Evolutionary conservation across 2,888 invertebrate species (phyloP), one percentile per base, ranked within the genome.

Genomic region (Alloplasta piceator): DNA sequence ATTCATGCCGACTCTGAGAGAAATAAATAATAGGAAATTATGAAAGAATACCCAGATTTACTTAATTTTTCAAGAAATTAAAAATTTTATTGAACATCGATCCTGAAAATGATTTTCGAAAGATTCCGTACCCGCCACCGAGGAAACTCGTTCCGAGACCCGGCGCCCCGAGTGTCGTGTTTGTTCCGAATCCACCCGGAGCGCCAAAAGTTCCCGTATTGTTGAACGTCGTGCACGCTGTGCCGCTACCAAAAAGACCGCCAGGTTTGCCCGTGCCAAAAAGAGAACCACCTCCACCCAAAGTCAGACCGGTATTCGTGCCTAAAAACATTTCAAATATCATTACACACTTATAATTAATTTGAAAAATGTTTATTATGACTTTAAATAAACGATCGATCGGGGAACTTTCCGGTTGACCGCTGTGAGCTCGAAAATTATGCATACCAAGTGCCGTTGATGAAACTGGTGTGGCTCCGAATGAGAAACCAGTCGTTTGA

Each of bases 191-290:
- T 12, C 86, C 89, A 41, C 93, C 92, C 6, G 93, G 85, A 60
- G 93, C 92, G 70, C 91, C 90, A 68, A 92, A 92, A 26, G 89
- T 85, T 6, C 91, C 89, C 9, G 91, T 90, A 0, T 89, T 92
- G 26, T 93, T 94, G 84, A 94, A 94, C 0, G 93, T 88, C 3
- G 91, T 89, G 4, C 92, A 92, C 7, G 92, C 90, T 36, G 90
- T 90, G 0, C 93, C 90, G 83, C 90, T 94, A 4, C 94, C 94
- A 87, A 95, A 95, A 4, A 95, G 87, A 2, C 92, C 92, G 6
- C 93, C 93, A 0, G 94, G 93, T 85, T 94, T 93, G 89, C 88
- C 88, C 85, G 92, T 91, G 0, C 91, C 92, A 81, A 92, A 93
- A 7, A 90, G 83, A 0, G 89, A 87, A 68, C 86, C 87, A 38